These are phyloP conservation scores for Anser brachyrhynchus DNA, from an alignment of 2,113 vertebrate species.

Conservation along the genomic window DNA sequence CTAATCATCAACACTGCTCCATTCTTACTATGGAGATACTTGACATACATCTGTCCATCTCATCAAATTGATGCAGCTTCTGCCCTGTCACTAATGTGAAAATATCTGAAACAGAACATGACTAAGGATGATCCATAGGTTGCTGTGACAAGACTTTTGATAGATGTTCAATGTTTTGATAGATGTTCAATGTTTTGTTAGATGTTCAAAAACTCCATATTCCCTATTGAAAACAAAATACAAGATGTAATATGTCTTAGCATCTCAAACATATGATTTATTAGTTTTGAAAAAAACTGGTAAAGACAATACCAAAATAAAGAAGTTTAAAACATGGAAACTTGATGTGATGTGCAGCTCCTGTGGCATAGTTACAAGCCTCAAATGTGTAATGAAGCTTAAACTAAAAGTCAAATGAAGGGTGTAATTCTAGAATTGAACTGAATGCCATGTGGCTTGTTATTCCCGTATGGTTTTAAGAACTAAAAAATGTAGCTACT, in stretches of 20 bases:
- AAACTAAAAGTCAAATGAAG: not conserved
- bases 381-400: not conserved
- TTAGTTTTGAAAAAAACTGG: not conserved
- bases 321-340: not conserved
- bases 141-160: not conserved
- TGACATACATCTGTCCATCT: not conserved
- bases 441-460: not conserved
- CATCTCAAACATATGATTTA: not conserved
- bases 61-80: not conserved
- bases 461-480: not conserved
- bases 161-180: not conserved
- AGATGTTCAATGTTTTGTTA: not conserved
- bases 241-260: rapidly evolving
- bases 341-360: not conserved
- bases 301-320: not conserved
- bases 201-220: not conserved
- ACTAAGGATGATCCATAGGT: not conserved
- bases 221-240: not conserved
- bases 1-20: not conserved
- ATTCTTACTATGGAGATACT: not conserved
- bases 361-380: not conserved
- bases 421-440: not conserved
- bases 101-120: not conserved
- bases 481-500: not conserved
- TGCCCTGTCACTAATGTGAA: not conserved